These are phyloP conservation scores for Amiota mariae DNA, from an alignment of 2,888 invertebrate genomes.

Conservation along the genomic window DNA sequence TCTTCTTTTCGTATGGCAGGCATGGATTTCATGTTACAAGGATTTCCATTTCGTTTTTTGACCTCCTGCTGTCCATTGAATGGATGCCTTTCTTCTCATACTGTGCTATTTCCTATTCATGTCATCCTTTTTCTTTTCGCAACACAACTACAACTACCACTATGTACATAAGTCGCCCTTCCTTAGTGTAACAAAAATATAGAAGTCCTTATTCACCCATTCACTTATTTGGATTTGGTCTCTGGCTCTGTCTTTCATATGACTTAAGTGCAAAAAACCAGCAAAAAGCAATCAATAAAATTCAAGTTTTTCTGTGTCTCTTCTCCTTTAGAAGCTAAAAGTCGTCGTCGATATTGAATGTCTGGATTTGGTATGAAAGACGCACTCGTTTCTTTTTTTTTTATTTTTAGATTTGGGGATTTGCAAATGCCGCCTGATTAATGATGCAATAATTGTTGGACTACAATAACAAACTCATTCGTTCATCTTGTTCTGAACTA, in stretches of 20 bases:
- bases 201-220: too few species aligned
- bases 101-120: too few species aligned
- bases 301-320: slow-evolving; percentile 49
- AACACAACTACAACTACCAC: too few species aligned
- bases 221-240: too few species aligned
- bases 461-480: too few species aligned
- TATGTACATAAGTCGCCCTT: too few species aligned
- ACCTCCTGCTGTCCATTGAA: too few species aligned
- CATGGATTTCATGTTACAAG: slow-evolving; percentile 33
- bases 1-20: slow-evolving; percentile 57
- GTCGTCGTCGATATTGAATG: slow-evolving; percentile 49
- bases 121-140: too few species aligned
- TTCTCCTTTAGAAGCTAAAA: background rate
- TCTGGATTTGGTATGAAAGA: slow-evolving; percentile 35
- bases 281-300: slow-evolving; percentile 60
- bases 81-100: too few species aligned
- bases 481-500: too few species aligned
- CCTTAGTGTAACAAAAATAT: too few species aligned
- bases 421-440: slow-evolving; percentile 67
- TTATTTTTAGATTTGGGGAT: slow-evolving; percentile 32
- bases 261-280: slow-evolving; percentile 32
- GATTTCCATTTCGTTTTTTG: slow-evolving; percentile 6
- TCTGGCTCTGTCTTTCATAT: background rate
- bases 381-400: background rate
- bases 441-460: slow-evolving; percentile 67